Evolutionary conservation across 2,113 vertebrate species (phyloP), one percentile per base, ranked within the genome.

Genomic region (Prionailurus viverrinus): DNA sequence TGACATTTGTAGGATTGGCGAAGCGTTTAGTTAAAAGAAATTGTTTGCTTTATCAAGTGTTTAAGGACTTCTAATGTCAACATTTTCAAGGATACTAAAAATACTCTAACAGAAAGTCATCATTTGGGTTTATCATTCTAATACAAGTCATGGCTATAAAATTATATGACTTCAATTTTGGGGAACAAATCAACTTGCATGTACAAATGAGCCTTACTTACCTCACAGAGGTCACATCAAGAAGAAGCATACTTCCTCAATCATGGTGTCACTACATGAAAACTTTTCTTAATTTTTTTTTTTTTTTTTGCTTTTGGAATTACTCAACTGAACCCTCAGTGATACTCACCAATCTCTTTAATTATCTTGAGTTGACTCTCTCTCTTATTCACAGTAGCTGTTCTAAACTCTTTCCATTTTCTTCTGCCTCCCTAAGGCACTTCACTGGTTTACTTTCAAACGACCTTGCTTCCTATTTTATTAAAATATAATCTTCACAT

Each of bases 1-100:
- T 53, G 73, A 89, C 51, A 68, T 93, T 76, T 87, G 25, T 21
- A 45, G 76, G 14, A 61, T 0, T 86, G 41, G 31, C 29, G 45
- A 93, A 81, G 29, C 65, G 9, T 65, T 96, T 65, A 68, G 36
- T 41, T 89, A 23, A 84, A 84, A 74, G 18, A 96, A 97, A 87
- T 83, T 82, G 21, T 65, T 91, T 97, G 33, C 65, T 95, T 95
- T 82, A 80, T 83, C 51, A 91, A 86, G 21, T 85, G 45, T 82
- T 91, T 36, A 68, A 88, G 41, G 18, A 63, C 69, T 25, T 93
- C 73, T 82, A 91, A 94, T 66, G 74, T 55, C 69, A 95, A 78
- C 18, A 53, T 65, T 80, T 92, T 33, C 39, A 83, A 12, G 36
- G 25, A 89, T 55, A 66, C 48, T 53, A 87, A 93, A 92, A 78